Percentiles rank a stretch among this genome's conserved stretches.
Conservation (phyloP, 2,888 invertebrate genomes). For the Cerastis rubricosa region DNA sequence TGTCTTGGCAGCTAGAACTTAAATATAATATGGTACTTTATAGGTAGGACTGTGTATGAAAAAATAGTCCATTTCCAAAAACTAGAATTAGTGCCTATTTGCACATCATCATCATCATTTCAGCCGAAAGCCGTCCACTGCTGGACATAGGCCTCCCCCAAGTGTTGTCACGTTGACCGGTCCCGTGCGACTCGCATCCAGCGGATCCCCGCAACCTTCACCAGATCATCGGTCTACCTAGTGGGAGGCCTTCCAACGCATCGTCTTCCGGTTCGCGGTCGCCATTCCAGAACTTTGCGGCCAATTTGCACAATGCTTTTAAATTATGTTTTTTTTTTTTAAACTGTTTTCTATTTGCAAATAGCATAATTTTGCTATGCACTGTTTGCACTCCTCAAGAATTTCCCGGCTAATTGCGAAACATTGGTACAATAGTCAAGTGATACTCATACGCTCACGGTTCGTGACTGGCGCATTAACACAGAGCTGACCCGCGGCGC, state of each 20-base stretch:
- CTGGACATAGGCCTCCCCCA: too few relatives aligned
- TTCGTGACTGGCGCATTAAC: constrained; percentile 77
- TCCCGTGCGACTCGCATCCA: too few relatives aligned
- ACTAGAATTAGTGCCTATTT: too few relatives aligned
- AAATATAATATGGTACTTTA: not conserved
- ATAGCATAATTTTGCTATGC: constrained; percentile 13
- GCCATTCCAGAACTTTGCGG: too few relatives aligned
- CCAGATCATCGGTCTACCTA: too few relatives aligned
- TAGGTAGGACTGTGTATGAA: not conserved
- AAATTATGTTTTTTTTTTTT: not conserved
- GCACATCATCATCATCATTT: too few relatives aligned
- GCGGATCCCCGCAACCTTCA: too few relatives aligned
- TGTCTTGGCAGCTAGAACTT: not conserved
- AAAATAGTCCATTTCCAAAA: not conserved
- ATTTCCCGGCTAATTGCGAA: constrained; percentile 42
- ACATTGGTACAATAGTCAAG: constrained; percentile 50
- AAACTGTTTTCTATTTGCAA: not conserved
- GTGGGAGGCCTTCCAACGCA: too few relatives aligned
- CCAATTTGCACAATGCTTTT: not conserved
- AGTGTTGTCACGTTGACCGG: too few relatives aligned
- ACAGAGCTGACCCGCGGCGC: constrained; percentile 71
- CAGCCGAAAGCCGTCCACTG: too few relatives aligned
- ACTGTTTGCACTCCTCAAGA: constrained; percentile 24
- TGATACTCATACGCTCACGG: constrained; percentile 60
- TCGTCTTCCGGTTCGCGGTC: too few relatives aligned